These are phyloP conservation scores for Poecilia wingei DNA, from an alignment of 2,797 vertebrate species.

Conservation along the genomic window DNA sequence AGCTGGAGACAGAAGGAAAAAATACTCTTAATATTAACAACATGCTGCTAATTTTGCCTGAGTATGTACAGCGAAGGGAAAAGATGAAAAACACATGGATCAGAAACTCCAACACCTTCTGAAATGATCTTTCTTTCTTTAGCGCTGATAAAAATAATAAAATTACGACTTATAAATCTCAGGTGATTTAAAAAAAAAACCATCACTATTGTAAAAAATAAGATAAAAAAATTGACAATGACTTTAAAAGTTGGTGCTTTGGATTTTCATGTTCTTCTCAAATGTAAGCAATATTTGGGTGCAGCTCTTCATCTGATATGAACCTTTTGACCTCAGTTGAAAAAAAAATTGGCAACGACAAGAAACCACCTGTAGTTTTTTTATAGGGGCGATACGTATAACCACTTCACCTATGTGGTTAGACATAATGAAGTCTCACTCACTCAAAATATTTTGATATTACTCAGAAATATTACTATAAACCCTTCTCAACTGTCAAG, in stretches of 20 bases:
- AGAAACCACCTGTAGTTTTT: background rate
- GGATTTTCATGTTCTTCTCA: background rate
- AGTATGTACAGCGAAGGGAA: background rate
- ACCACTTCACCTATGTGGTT: background rate
- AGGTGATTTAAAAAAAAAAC: background rate
- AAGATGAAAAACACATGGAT: background rate
- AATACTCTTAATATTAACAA: background rate
- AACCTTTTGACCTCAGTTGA: background rate
- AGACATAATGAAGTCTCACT: background rate
- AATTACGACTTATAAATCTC: background rate
- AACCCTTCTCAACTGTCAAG: background rate
- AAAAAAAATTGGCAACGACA: background rate
- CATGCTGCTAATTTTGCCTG: background rate
- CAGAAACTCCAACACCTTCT: background rate
- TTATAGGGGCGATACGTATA: background rate
- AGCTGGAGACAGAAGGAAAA: conserved; percentile 75
- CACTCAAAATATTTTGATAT: background rate
- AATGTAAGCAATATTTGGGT: background rate
- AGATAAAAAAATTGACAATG: background rate
- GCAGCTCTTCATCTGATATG: background rate
- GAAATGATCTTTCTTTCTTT: background rate
- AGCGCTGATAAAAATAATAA: background rate
- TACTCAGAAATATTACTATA: background rate
- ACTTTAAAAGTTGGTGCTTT: background rate
- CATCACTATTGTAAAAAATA: background rate